Evolutionary conservation across 1,140 invertebrate species (phyloP).

Genomic region (Drosophila tristis): DNA sequence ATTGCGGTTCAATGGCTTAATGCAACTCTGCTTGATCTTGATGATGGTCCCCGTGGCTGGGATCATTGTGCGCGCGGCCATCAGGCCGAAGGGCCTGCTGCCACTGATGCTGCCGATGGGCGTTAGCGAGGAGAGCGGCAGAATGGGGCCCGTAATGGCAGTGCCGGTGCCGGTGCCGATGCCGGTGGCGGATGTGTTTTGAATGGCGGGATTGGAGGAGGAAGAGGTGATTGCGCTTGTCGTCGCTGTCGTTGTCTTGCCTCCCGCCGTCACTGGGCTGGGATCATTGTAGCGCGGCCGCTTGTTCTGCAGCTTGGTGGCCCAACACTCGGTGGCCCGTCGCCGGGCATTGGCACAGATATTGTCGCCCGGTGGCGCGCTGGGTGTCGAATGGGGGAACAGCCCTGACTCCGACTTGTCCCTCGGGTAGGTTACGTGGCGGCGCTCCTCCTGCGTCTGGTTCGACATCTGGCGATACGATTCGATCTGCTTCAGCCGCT

Average conservation of each 20-base stretch:
- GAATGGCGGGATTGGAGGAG: slow-evolving; percentile 1
- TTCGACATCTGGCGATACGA: slow-evolving; percentile 26
- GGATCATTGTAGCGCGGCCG: slow-evolving; percentile 71
- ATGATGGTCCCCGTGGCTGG: background rate
- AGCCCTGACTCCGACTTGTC: background rate
- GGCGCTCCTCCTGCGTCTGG: slow-evolving; percentile 45
- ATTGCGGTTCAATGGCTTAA: slow-evolving; percentile 10
- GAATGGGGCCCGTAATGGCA: too few relatives aligned
- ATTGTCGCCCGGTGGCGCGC: slow-evolving; percentile 38
- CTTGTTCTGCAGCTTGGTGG: slow-evolving; percentile 70
- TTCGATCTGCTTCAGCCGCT: slow-evolving; percentile 47
- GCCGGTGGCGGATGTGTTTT: slow-evolving; percentile 3
- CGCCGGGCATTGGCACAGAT: slow-evolving; percentile 74
- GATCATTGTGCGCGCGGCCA: background rate
- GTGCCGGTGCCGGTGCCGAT: too few relatives aligned
- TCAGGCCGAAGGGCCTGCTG: too few relatives aligned
- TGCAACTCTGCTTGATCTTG: slow-evolving; percentile 36
- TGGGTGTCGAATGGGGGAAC: background rate
- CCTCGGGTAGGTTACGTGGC: slow-evolving; percentile 46
- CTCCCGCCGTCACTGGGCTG: background rate
- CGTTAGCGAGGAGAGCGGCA: slow-evolving; percentile 1
- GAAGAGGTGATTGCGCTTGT: slow-evolving; percentile 3
- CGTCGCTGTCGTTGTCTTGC: background rate
- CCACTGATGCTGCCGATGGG: too few relatives aligned
- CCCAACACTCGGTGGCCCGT: slow-evolving; percentile 73